phyloP scores from a whole-genome alignment of 1,140 invertebrate genomes.

The Protaetia brevitarsis region DNA sequence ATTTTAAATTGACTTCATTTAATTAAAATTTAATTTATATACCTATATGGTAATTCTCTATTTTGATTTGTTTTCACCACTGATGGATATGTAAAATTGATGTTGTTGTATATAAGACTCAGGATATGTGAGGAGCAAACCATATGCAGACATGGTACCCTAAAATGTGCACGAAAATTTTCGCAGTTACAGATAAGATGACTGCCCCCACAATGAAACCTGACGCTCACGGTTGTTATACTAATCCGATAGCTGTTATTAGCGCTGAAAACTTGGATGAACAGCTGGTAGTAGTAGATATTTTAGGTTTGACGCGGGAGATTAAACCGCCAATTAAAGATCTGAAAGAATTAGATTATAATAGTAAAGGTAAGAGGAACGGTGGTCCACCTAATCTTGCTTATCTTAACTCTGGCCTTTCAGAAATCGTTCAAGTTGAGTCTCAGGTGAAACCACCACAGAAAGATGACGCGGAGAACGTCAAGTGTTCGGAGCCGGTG shows the following conservation, averaged over 20 bases:
- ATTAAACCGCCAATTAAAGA: neutral
- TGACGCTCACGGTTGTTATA: neutral
- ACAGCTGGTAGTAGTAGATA: neutral
- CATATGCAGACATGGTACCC: too few relatives aligned
- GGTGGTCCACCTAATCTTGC: neutral
- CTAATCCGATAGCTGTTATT: neutral
- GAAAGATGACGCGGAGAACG: neutral
- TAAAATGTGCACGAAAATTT: too few relatives aligned
- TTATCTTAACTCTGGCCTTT: neutral
- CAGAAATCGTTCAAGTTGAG: constrained; percentile 10
- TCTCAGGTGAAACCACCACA: constrained; percentile 1
- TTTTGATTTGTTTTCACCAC: too few relatives aligned
- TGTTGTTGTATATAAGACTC: too few relatives aligned
- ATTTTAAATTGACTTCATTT: too few relatives aligned
- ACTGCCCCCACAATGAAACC: neutral
- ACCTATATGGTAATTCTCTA: too few relatives aligned
- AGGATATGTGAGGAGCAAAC: too few relatives aligned
- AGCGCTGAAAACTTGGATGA: neutral
- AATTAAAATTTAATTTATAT: too few relatives aligned
- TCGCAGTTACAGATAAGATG: neutral
- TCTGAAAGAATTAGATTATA: constrained; percentile 11
- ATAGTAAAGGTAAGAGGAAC: neutral
- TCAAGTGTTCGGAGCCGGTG: neutral
- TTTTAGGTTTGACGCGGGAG: neutral
- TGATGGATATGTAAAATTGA: too few relatives aligned